A percentile compares a stretch with the other conserved stretches of the same genome.
Evolutionary conservation across 2,888 invertebrate genomes (phyloP).

Genomic region (Actias luna): DNA sequence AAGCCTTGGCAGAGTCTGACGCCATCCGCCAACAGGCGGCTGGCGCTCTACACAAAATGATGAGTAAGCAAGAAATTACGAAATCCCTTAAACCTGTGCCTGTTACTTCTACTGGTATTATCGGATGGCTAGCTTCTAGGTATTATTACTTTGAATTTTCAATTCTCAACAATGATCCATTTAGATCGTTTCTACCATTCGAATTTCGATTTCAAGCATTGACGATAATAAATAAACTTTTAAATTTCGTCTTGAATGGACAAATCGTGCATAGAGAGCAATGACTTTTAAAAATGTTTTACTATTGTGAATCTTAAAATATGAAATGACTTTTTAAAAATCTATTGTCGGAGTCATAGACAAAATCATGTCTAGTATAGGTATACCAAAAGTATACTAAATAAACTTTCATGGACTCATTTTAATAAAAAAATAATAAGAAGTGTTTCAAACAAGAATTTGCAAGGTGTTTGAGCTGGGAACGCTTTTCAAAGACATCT

Average conservation of each 20-base stretch:
- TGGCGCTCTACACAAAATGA: conserved; percentile 40
- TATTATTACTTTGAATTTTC: conserved; percentile 25
- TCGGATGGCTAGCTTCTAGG: conserved; percentile 71
- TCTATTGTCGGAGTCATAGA: neutral
- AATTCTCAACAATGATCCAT: neutral
- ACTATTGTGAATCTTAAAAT: neutral
- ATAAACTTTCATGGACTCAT: neutral
- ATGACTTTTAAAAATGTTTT: neutral
- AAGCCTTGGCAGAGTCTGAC: conserved; percentile 42
- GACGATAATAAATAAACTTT: neutral
- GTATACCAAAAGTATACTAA: neutral
- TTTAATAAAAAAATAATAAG: neutral
- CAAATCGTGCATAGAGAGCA: conserved; percentile 1
- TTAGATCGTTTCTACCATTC: neutral
- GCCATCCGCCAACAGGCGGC: conserved; percentile 51
- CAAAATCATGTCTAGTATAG: neutral
- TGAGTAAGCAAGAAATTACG: conserved; percentile 37
- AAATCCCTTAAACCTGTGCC: conserved; percentile 69
- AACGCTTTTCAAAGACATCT: conserved; percentile 17
- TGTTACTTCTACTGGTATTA: conserved; percentile 56
- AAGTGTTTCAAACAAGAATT: neutral
- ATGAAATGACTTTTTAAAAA: neutral
- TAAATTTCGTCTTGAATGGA: neutral
- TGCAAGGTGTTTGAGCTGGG: neutral
- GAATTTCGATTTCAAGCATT: neutral